Evolutionary conservation across 1,140 invertebrate species (phyloP), one percentile per base, ranked within the genome.

Genomic region (Lysiphlebus fabarum): DNA sequence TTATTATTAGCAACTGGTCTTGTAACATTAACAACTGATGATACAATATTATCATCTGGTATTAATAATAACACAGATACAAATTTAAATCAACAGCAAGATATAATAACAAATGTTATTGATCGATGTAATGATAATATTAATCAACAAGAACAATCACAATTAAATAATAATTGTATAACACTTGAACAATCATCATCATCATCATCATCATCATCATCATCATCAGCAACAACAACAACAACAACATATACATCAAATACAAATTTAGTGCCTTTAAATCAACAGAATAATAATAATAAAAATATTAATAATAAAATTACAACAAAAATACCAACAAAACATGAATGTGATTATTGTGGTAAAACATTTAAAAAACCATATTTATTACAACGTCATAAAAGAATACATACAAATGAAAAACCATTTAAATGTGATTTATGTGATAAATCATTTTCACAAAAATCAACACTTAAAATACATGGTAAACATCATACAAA

Each of bases 361-460:
- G 76, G 76, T 0, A 79, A 78, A 58, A 65, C 62, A 1, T 80
- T 80, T 36, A 63, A 64, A 38, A 80, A 80, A 41, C 75, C 75
- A 0, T 77, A 70, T 37, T 77, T 78, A 45, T 53, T 79, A 4
- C 69, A 74, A 17, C 66, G 78, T 8, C 80, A 81, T 55, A 70
- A 72, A 72, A 68, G 84, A 17, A 85, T 83, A 17, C 87, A 89
- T 62, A 88, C 86, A 0, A 86, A 87, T 7, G 85, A 88, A 66
- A 82, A 84, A 53, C 87, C 88, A 0, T 90, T 83, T 69, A 77
- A 79, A 9, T 90, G 88, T 66, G 72, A 82, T 14, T 66, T 81
- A 10, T 90, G 88, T 67, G 67, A 72, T 4, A 88, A 87, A 68
- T 81, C 76, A 3, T 90, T 90, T 66, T 78, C 85, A 8, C 83